These are phyloP conservation scores for Polydrusus pterygomalis DNA, from an alignment of 2,888 invertebrate species.

Conservation along the genomic window DNA sequence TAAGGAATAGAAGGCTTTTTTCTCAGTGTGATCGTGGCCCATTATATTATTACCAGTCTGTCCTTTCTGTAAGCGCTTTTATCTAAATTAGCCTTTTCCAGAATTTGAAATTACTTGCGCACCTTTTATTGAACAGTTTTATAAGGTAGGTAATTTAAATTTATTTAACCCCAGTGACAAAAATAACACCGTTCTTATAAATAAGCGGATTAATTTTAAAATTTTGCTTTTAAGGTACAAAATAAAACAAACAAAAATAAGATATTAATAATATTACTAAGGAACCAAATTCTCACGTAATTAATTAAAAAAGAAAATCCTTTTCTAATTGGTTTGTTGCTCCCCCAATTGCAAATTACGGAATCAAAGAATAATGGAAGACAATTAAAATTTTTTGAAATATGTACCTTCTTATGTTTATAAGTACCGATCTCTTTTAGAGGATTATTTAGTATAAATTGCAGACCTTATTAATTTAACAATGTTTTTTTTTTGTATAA, in stretches of 20 bases:
- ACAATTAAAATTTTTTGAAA: too few species aligned
- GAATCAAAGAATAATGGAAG: neutral
- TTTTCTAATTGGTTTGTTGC: slow-evolving; percentile 11
- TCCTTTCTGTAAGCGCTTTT: neutral
- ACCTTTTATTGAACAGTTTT: neutral
- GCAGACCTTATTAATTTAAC: too few species aligned
- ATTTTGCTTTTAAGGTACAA: slow-evolving; percentile 4
- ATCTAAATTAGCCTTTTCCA: neutral
- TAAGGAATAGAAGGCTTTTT: too few species aligned
- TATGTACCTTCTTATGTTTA: too few species aligned
- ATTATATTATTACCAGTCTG: too few species aligned
- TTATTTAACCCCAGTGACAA: neutral
- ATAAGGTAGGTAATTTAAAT: slow-evolving; percentile 9
- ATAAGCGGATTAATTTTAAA: slow-evolving; percentile 14
- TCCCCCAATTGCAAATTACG: neutral
- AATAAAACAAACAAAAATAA: slow-evolving; percentile 14
- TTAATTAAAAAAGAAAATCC: slow-evolving; percentile 13
- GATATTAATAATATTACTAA: neutral
- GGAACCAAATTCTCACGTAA: slow-evolving; percentile 11
- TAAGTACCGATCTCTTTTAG: too few species aligned
- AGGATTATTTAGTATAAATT: too few species aligned
- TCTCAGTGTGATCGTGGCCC: too few species aligned
- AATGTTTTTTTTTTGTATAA: too few species aligned
- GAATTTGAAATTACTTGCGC: neutral
- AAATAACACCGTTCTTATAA: slow-evolving; percentile 13